These are phyloP conservation scores for Dipodomys ordii DNA, from an alignment of 2,113 vertebrate species.

Conservation along the genomic window DNA sequence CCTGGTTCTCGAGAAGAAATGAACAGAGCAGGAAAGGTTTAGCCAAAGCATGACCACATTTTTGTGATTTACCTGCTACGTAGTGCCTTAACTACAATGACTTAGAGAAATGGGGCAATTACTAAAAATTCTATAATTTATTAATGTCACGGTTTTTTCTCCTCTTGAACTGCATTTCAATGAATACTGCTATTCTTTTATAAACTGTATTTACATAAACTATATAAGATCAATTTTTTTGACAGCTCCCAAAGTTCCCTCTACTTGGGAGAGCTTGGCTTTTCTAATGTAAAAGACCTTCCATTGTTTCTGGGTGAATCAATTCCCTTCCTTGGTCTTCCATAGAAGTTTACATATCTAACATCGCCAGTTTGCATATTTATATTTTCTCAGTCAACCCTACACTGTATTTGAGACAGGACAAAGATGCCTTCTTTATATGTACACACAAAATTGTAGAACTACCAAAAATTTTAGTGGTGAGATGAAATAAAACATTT, in stretches of 20 bases:
- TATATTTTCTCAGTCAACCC: slow-evolving; percentile 26
- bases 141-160: slow-evolving; percentile 39
- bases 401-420: background rate
- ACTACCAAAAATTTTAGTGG: background rate
- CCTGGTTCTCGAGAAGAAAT: slow-evolving; percentile 19
- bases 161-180: slow-evolving; percentile 12
- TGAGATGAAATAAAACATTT: background rate
- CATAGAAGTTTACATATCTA: slow-evolving; percentile 23
- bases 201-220: slow-evolving; percentile 21
- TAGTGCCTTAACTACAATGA: slow-evolving; percentile 49
- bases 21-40: slow-evolving; percentile 26
- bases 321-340: background rate
- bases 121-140: slow-evolving; percentile 68
- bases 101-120: slow-evolving; percentile 59
- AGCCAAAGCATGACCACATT: slow-evolving; percentile 50
- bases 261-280: background rate
- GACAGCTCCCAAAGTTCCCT: slow-evolving; percentile 15
- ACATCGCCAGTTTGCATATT: slow-evolving; percentile 1
- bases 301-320: slow-evolving; percentile 41
- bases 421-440: background rate
- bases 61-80: slow-evolving; percentile 57
- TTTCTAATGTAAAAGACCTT: slow-evolving; percentile 31
- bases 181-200: background rate
- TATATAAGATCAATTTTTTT: slow-evolving; percentile 36
- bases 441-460: background rate